Base-by-base conservation (phyloP, 2,113 vertebrate species). In the Pluvialis apricaria region DNA sequence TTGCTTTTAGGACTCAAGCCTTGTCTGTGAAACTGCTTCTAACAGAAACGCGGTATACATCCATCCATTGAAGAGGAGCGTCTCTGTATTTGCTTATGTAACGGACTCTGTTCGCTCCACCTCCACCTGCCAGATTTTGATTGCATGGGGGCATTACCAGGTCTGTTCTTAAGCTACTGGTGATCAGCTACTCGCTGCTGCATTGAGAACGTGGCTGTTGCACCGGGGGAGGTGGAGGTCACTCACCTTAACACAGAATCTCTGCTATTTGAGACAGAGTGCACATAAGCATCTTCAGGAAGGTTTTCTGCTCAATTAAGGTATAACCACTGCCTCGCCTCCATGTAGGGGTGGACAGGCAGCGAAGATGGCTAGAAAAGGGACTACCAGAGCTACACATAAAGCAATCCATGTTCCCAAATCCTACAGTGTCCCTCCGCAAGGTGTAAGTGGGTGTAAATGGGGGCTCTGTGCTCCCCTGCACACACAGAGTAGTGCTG, bases 161-260 rank as follows among this genome's bases (percentile, higher is more conserved):
- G 10, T 64, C 40, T 91, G 24, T 32, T 77, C 64, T 68, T 31
- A 21, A 68, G 32, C 79, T 26, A 6, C 7, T 38, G 54, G 58
- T 20, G 55, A 29, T 24, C 76, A 65, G 57, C 47, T 15, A 4
- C 44, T 83, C n/a, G 32, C 52, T 94, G 58, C 47, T 60, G 24
- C 57, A 28, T 6, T 4, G 44, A 5, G n/a, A 82, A 71, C 7
- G 7, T 2, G 11, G 57, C 31, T 0, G 0, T 34, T 38, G 51
- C 42, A 36, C 24, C 24, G 40, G 51, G 49, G 40, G 31, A 51
- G 28, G 52, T 26, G 36, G 25, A 70, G 68, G 32, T 86, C 62
- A 9, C 80, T 15, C 5, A 5, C 68, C 54, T 73, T 2, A 10
- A 45, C 17, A 64, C 44, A 52, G 71, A 82, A 62, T 14, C 45